These are phyloP conservation scores for Dendrophyllia cribrosa DNA, from an alignment of 64 coral and sea anemone species.

Conservation along the genomic window DNA sequence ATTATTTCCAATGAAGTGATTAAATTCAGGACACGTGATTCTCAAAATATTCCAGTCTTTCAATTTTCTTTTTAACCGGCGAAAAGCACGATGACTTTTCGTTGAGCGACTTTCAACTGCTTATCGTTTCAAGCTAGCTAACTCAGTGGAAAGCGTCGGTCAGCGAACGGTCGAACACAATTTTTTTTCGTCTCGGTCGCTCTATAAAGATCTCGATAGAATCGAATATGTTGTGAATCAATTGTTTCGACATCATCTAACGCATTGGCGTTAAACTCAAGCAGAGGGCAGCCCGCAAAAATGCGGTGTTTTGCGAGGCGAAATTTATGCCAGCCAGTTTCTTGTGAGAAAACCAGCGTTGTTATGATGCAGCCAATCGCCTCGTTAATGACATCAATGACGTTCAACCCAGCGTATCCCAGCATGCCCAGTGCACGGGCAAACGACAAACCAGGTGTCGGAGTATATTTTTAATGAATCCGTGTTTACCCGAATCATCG, in stretches of 20 bases:
- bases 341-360: constrained; percentile 13
- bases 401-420: constrained; percentile 63
- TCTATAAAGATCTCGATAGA: background rate
- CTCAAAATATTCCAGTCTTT: background rate
- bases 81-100: background rate
- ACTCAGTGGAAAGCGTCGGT: too few relatives aligned
- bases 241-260: background rate
- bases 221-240: constrained; percentile 12
- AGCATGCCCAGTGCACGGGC: constrained; percentile 33
- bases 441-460: constrained; percentile 88
- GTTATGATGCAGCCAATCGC: constrained; percentile 48
- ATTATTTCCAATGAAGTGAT: constrained; percentile 14
- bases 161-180: too few relatives aligned
- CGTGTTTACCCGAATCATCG: constrained; percentile 97
- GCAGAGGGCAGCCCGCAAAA: constrained; percentile 37
- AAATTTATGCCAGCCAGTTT: constrained; percentile 55
- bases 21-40: background rate
- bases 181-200: background rate
- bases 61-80: background rate
- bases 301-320: constrained; percentile 50
- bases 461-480: constrained; percentile 92
- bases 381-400: constrained; percentile 14
- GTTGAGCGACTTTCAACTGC: background rate
- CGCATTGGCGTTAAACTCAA: constrained; percentile 23
- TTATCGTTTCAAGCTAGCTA: background rate